Evolutionary conservation across 2,888 invertebrate species (phyloP).

Genomic region (Pimpla rufipes): DNA sequence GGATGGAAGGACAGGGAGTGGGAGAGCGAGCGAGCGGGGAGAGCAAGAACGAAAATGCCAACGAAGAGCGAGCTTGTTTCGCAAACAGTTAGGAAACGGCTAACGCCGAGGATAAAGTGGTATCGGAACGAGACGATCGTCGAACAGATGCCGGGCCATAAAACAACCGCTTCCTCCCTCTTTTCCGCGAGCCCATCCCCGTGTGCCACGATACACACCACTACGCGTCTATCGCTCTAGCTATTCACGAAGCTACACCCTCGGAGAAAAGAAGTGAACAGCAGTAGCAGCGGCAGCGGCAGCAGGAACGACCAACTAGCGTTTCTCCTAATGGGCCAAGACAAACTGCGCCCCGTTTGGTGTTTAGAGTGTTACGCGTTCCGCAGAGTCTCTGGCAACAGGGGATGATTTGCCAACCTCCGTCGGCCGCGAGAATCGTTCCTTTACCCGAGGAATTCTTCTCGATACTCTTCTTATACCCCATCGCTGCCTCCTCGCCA

Average conservation of each 20-base stretch:
- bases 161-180: constrained; percentile 82
- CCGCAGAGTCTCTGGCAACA: constrained; percentile 47
- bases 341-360: constrained; percentile 82
- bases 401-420: constrained; percentile 59
- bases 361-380: constrained; percentile 66
- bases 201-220: constrained; percentile 33
- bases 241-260: constrained; percentile 59
- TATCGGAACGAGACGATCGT: constrained; percentile 86
- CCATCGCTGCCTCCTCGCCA: constrained; percentile 20
- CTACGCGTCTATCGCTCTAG: constrained; percentile 57
- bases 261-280: constrained; percentile 61
- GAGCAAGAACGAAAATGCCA: constrained; percentile 62
- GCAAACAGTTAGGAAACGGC: constrained; percentile 85
- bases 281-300: constrained; percentile 71
- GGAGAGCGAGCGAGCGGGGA: constrained; percentile 39
- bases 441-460: constrained; percentile 57
- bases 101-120: constrained; percentile 85
- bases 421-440: constrained; percentile 37
- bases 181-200: constrained; percentile 72
- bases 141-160: constrained; percentile 85
- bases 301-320: constrained; percentile 82
- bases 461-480: constrained; percentile 55
- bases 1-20: constrained; percentile 29
- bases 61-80: constrained; percentile 80
- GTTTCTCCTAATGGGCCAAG: constrained; percentile 85